Evolutionary conservation across 2,888 invertebrate species (phyloP).

Genomic region (Temnothorax ravouxi): DNA sequence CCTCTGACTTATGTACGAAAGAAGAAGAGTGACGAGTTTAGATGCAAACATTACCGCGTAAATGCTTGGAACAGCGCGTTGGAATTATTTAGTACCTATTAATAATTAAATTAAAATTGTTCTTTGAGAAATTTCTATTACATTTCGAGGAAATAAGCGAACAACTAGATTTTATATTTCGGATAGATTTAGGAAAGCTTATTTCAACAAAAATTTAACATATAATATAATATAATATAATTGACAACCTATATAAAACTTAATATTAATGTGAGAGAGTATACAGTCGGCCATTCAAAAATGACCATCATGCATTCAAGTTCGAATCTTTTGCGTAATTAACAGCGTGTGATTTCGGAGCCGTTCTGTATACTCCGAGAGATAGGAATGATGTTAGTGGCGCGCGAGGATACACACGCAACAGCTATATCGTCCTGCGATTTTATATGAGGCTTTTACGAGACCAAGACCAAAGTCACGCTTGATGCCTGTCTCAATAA

Average conservation of each 20-base stretch:
- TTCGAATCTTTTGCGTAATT: neutral
- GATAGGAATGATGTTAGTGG: constrained; percentile 24
- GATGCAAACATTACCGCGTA: neutral
- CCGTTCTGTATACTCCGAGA: neutral
- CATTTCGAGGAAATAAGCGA: neutral
- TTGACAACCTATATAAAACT: neutral
- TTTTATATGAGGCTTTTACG: constrained; percentile 81
- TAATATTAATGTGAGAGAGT: neutral
- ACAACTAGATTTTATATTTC: neutral
- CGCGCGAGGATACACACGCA: constrained; percentile 56
- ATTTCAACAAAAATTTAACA: neutral
- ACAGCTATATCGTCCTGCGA: constrained; percentile 73
- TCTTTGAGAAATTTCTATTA: neutral
- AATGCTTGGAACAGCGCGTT: neutral
- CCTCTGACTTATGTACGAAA: constrained; percentile 12
- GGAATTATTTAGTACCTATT: neutral
- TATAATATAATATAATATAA: neutral
- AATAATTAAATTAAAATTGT: constrained; percentile 1
- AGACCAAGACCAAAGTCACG: constrained; percentile 66
- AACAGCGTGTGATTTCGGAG: neutral
- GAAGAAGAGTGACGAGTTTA: constrained; percentile 6
- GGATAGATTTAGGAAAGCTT: neutral
- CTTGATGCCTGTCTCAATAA: constrained; percentile 70
- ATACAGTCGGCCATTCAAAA: neutral
- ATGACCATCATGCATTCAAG: neutral